Evolutionary conservation across 2,797 vertebrate genomes (phyloP), one percentile per base, ranked within the genome.

Genomic region (Gadopsis bispinosus): DNA sequence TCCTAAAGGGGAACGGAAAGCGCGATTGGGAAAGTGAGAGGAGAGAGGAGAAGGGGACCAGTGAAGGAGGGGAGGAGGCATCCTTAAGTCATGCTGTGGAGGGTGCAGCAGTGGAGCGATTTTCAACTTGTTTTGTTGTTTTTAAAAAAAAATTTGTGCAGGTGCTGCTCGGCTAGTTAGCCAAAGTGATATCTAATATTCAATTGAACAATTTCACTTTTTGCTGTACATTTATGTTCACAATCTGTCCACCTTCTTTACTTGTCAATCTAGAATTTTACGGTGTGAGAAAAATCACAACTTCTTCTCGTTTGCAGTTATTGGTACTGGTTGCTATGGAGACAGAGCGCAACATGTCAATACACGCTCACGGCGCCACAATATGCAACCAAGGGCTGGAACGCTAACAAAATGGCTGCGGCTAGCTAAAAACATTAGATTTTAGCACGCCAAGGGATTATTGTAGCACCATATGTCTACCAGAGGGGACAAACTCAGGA

Each of bases 61-160:
- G 73, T 29, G 62, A 61, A 29, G 53, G 71, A 80, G 53, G 47
- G 69, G 53, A 76, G 79, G 83, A 80, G 58, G 66, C 43, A 6
- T 80, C 74, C 29, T 73, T 58, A 45, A 77, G 83, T 70, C 89
- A 90, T 89, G 90, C 88, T 81, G 84, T 81, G 67, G 75, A 88
- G 80, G 82, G 82, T 82, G 87, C 77, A 83, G 86, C 79, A 73
- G 90, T 90, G 90, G 92, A 91, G 73, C 76, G 89, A 88, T 88
- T 91, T 84, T 83, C 60, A 39, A 50, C 39, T 60, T 69, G 26
- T 22, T 54, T 43, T 20, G 29, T 20, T 54, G 11, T 35, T 12
- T 4, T n/a, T 17, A 35, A 6, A n/a, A n/a, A n/a, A n/a, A n/a
- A n/a, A n/a, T n/a, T 12, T 39, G 10, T 5, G 51, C 29, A 29